Evolutionary conservation across 2,888 invertebrate genomes (phyloP).

Genomic region (Cepaea hortensis): DNA sequence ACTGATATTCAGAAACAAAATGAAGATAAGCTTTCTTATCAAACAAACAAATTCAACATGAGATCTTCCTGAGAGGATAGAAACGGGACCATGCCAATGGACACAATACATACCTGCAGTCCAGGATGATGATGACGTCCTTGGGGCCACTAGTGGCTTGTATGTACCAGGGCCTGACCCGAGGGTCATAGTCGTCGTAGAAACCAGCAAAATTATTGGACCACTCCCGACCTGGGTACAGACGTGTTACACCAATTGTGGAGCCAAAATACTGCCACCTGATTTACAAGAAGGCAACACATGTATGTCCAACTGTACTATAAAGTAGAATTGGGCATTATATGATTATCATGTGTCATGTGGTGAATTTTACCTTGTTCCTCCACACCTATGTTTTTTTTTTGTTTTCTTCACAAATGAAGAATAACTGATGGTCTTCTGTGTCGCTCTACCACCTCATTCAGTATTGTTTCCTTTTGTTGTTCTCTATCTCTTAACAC

Average conservation of each 20-base stretch:
- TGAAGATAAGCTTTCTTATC: too few relatives aligned
- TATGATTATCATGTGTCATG: too few relatives aligned
- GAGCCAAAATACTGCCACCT: constrained; percentile 78
- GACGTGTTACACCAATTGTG: constrained; percentile 72
- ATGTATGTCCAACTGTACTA: background rate
- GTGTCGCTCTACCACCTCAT: too few relatives aligned
- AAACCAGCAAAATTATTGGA: constrained; percentile 77
- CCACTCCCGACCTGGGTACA: constrained; percentile 77
- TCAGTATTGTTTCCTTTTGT: too few relatives aligned
- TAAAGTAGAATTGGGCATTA: background rate
- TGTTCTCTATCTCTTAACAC: too few relatives aligned
- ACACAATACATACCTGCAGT: constrained; percentile 73
- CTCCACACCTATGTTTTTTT: too few relatives aligned
- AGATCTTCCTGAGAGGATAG: too few relatives aligned
- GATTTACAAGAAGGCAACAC: constrained; percentile 10
- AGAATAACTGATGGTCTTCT: too few relatives aligned
- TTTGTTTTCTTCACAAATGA: too few relatives aligned
- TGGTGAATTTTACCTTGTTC: too few relatives aligned
- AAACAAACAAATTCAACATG: too few relatives aligned
- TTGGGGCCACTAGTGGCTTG: constrained; percentile 77
- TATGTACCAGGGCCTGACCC: constrained; percentile 76
- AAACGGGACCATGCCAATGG: background rate
- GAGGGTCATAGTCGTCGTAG: constrained; percentile 77
- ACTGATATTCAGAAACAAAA: too few relatives aligned
- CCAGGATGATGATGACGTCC: constrained; percentile 76